Evolutionary conservation across 1,140 invertebrate species (phyloP).

Genomic region (Lanistes nyassanus): DNA sequence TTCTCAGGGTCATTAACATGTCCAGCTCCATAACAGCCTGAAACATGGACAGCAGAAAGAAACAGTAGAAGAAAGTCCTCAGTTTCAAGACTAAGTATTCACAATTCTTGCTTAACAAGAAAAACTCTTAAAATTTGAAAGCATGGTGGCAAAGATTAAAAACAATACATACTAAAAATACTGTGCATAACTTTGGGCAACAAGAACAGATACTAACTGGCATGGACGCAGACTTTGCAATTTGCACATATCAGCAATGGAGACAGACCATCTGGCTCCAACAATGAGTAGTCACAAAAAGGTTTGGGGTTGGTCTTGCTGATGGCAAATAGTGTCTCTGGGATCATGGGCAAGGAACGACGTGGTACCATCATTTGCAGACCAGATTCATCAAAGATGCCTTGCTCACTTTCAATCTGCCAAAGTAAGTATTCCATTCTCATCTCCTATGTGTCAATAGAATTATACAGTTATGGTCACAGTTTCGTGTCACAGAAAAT

Average conservation of each 20-base stretch:
- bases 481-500: too few relatives aligned
- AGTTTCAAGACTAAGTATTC: neutral
- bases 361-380: conserved; percentile 32
- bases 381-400: conserved; percentile 14
- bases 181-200: neutral
- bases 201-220: conserved; percentile 55
- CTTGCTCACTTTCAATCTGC: conserved; percentile 26
- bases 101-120: neutral
- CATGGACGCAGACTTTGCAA: conserved; percentile 68
- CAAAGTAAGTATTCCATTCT: neutral
- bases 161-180: neutral
- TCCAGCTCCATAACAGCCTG: conserved; percentile 61
- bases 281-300: conserved; percentile 42
- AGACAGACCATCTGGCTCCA: conserved; percentile 60
- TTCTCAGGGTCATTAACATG: conserved; percentile 29
- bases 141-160: neutral
- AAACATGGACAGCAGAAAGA: conserved; percentile 16
- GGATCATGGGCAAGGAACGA: conserved; percentile 58
- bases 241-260: conserved; percentile 60
- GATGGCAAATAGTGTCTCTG: conserved; percentile 61
- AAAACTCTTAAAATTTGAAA: too few relatives aligned
- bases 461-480: too few relatives aligned
- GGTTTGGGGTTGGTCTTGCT: conserved; percentile 54
- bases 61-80: neutral
- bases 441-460: too few relatives aligned